Evolutionary conservation across 2,888 invertebrate species (phyloP).

Genomic region (Brachyptera risi): DNA sequence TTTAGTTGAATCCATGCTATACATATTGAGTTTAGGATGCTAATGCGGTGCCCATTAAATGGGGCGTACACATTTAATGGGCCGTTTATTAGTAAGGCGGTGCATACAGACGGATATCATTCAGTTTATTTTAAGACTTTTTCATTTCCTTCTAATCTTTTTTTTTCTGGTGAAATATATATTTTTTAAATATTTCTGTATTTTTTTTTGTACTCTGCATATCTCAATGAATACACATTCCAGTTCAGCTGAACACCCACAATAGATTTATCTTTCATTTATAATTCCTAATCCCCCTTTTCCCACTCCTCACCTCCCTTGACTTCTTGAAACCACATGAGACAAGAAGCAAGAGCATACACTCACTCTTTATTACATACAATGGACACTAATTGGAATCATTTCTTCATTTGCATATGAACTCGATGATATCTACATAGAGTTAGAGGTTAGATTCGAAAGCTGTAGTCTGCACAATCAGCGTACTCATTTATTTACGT

Average conservation of each 20-base stretch:
- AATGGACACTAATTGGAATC: too few relatives aligned
- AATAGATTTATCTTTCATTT: neutral
- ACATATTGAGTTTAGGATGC: neutral
- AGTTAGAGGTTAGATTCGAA: too few relatives aligned
- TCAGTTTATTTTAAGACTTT: slow-evolving; percentile 14
- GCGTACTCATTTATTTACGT: too few relatives aligned
- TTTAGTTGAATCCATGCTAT: too few relatives aligned
- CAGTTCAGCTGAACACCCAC: neutral
- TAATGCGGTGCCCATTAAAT: slow-evolving; percentile 10
- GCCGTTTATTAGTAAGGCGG: slow-evolving; percentile 9
- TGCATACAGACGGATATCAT: neutral
- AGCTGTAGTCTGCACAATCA: too few relatives aligned
- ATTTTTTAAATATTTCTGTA: neutral
- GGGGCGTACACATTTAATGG: slow-evolving; percentile 17
- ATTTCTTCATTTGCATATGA: too few relatives aligned
- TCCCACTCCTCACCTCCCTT: neutral
- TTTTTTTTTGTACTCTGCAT: neutral
- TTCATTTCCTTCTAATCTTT: neutral
- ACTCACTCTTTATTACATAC: too few relatives aligned
- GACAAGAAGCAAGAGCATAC: too few relatives aligned
- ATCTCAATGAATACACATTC: neutral
- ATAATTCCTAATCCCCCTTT: neutral
- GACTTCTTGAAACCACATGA: neutral
- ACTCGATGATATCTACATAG: too few relatives aligned
- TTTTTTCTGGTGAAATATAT: neutral